phyloP scores from a whole-genome alignment of 2,797 vertebrate genomes.

The Monodelphis domestica region DNA sequence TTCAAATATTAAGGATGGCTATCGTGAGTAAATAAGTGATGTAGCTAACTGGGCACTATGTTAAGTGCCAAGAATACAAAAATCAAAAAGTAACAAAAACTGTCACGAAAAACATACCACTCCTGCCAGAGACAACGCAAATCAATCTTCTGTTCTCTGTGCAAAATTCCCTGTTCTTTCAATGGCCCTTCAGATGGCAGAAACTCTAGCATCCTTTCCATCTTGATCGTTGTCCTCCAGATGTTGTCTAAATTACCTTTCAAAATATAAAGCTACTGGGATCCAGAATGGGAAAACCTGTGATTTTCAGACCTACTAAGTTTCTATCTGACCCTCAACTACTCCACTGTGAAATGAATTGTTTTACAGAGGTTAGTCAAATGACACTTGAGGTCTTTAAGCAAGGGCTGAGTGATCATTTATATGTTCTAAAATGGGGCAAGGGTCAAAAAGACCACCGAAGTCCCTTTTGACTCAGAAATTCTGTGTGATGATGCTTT shows the following conservation, averaged over 20 bases:
- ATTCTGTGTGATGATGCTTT: background rate
- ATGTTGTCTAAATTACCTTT: background rate
- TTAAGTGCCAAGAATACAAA: background rate
- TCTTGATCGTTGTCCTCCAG: background rate
- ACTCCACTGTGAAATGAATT: background rate
- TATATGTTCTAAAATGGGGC: background rate
- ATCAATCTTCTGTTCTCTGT: background rate
- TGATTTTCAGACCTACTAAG: background rate
- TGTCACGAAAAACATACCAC: background rate
- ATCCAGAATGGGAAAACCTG: background rate
- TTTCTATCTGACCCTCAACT: background rate
- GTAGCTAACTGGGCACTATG: fast-evolving
- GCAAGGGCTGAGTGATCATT: background rate
- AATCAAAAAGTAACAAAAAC: background rate
- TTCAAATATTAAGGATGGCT: background rate
- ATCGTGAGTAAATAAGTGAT: background rate
- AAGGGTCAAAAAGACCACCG: background rate
- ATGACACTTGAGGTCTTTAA: background rate
- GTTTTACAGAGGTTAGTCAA: background rate
- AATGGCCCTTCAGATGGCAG: background rate
- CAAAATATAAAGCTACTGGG: background rate
- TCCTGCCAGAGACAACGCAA: background rate
- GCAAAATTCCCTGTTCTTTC: background rate
- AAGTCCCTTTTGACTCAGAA: background rate
- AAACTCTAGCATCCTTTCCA: background rate